Percentiles rank a stretch among this genome's conserved stretches.
Evolutionary conservation across 1,140 invertebrate species (phyloP).

Genomic region (Halesus radiatus): DNA sequence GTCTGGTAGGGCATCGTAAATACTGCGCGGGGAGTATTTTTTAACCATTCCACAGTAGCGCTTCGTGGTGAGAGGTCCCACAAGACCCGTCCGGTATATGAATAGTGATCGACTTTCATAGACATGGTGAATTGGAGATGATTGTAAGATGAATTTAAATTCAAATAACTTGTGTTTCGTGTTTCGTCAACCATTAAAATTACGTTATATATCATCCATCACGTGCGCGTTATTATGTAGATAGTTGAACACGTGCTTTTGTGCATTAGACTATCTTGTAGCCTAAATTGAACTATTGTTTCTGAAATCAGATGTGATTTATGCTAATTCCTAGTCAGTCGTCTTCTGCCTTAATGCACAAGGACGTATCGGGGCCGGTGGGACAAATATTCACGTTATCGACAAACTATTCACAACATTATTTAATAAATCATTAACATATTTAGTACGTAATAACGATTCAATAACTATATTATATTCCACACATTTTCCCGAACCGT

Average conservation of each 20-base stretch:
- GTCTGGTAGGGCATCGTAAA: no score
- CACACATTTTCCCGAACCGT: no score
- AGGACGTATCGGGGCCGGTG: neutral
- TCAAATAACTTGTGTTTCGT: neutral
- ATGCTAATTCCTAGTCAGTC: constrained; percentile 10
- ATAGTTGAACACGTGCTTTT: neutral
- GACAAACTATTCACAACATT: no score
- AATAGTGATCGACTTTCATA: constrained; percentile 5
- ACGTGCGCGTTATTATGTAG: neutral
- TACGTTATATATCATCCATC: neutral
- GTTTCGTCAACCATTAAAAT: neutral
- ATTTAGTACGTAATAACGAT: no score
- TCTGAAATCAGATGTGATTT: constrained; percentile 30
- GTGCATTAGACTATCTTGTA: constrained; percentile 32
- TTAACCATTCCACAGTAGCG: no score
- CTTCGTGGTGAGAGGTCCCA: no score
- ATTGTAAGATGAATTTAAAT: constrained; percentile 13
- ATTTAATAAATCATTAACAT: no score
- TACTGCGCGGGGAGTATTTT: no score
- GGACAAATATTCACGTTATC: no score
- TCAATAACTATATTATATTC: no score
- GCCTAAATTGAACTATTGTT: constrained; percentile 23
- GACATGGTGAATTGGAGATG: neutral
- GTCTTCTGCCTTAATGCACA: constrained; percentile 5
- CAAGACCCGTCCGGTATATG: no score